Evolutionary conservation across 2,797 vertebrate genomes (phyloP).

Genomic region (Xenentodon cancila): DNA sequence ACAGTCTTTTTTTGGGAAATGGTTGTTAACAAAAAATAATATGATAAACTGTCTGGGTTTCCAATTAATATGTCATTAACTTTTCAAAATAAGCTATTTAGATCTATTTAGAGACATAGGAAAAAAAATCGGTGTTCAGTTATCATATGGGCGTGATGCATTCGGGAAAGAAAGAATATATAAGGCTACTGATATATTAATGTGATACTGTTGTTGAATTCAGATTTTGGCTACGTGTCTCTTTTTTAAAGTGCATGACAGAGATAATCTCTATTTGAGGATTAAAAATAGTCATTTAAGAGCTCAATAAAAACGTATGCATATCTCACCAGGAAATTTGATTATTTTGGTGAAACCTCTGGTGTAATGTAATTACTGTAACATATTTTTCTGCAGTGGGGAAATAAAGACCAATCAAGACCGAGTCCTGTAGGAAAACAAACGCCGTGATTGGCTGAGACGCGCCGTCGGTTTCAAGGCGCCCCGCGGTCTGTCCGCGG

Average conservation of each 20-base stretch:
- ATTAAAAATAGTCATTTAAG: neutral
- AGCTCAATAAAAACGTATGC: neutral
- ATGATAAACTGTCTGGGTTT: too few relatives aligned
- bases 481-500: slow-evolving; percentile 63
- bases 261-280: neutral
- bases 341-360: slow-evolving; percentile 30
- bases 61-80: too few relatives aligned
- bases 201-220: too few relatives aligned
- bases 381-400: slow-evolving; percentile 57
- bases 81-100: too few relatives aligned
- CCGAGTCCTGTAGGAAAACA: slow-evolving; percentile 81
- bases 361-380: slow-evolving; percentile 63
- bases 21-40: too few relatives aligned
- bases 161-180: too few relatives aligned
- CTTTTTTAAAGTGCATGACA: neutral
- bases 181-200: too few relatives aligned
- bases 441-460: slow-evolving; percentile 83
- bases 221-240: neutral
- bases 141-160: too few relatives aligned
- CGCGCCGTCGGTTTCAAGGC: slow-evolving; percentile 48
- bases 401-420: slow-evolving; percentile 78
- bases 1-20: too few relatives aligned
- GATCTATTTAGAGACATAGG: too few relatives aligned
- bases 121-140: too few relatives aligned
- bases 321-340: slow-evolving; percentile 16